These are phyloP conservation scores for Sapayoa aenigma DNA, from an alignment of 2,113 vertebrate species.

Conservation along the genomic window DNA sequence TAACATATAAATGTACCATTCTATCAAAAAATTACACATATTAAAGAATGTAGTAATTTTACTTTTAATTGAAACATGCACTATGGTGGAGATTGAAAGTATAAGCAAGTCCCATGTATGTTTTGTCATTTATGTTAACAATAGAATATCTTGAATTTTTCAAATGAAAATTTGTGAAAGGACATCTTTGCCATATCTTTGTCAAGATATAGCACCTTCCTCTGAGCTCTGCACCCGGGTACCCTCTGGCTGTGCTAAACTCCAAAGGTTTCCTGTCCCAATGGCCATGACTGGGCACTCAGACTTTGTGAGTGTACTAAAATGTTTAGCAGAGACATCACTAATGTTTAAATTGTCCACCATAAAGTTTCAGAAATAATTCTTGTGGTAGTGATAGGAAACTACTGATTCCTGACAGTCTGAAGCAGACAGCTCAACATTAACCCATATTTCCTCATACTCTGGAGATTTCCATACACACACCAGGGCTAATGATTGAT, in stretches of 20 bases:
- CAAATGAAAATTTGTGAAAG: conserved; percentile 3
- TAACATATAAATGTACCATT: conserved; percentile 82
- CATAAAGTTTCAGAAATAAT: background rate
- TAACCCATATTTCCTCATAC: background rate
- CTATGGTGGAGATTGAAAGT: conserved; percentile 9
- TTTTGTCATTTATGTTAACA: background rate
- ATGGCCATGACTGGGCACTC: fast-evolving
- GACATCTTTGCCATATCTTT: background rate
- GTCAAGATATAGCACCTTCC: background rate
- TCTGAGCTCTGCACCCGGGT: background rate
- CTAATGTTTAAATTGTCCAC: background rate
- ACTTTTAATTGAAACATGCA: conserved; percentile 76
- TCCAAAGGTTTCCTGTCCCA: background rate
- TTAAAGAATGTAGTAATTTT: conserved; percentile 73
- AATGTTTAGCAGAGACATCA: background rate
- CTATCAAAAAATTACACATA: conserved; percentile 70
- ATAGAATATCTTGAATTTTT: background rate
- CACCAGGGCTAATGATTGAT: background rate
- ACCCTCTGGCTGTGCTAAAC: background rate
- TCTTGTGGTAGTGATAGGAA: background rate
- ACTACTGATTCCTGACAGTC: background rate
- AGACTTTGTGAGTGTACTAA: background rate
- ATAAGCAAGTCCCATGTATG: conserved; percentile 19
- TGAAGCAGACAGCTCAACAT: background rate
- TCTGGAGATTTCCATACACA: background rate